phyloP scores from a whole-genome alignment of 2,888 invertebrate genomes.

The Drosophila nr. perissopoda region DNA sequence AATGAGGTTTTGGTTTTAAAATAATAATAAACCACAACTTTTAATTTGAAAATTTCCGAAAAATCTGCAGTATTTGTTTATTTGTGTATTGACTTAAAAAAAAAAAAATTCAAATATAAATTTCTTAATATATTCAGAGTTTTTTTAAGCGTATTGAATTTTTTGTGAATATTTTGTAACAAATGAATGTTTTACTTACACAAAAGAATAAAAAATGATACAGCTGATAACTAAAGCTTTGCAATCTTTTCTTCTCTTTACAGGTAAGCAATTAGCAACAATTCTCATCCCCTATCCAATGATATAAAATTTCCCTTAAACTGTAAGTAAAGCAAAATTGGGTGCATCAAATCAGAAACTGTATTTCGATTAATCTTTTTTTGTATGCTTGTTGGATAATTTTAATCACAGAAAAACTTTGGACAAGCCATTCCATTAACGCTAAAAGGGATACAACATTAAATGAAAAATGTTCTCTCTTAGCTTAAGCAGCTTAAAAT shows the following conservation, averaged over 20 bases:
- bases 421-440: slow-evolving; percentile 33
- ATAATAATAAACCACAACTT: background rate
- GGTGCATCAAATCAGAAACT: slow-evolving; percentile 4
- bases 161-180: background rate
- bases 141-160: accelerated
- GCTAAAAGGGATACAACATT: slow-evolving; percentile 44
- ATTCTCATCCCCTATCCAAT: background rate
- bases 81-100: background rate
- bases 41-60: background rate
- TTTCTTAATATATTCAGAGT: background rate
- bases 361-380: background rate
- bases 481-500: slow-evolving; percentile 80
- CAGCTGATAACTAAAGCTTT: slow-evolving; percentile 17
- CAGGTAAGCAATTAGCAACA: slow-evolving; percentile 62
- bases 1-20: background rate
- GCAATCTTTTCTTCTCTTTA: slow-evolving; percentile 30
- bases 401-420: slow-evolving; percentile 23
- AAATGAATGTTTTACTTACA: background rate
- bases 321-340: slow-evolving; percentile 44
- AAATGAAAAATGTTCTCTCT: slow-evolving; percentile 70
- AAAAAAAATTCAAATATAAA: no score
- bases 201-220: background rate
- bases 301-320: background rate
- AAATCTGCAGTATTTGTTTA: background rate
- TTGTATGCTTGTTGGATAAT: background rate